Percentiles rank a stretch among this genome's conserved stretches.
These are phyloP conservation scores for Ophiothrix spiculata DNA, from an alignment of 35 echinoderm and acorn worm species.

Conservation along the genomic window DNA sequence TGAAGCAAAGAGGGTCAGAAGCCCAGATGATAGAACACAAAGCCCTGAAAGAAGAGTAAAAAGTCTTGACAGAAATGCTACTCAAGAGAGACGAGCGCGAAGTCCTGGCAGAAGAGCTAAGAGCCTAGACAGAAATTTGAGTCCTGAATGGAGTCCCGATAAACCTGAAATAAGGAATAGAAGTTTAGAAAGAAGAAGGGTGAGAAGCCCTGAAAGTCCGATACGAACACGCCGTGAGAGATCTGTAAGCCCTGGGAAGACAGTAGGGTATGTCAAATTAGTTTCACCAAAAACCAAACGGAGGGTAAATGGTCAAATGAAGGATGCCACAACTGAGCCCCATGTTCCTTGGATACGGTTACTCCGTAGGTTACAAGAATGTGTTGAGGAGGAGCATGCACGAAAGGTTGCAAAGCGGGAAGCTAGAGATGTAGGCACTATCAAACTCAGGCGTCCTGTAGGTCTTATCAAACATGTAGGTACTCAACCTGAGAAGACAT, in stretches of 20 bases:
- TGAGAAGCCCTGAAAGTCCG: neutral
- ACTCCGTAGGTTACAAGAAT: neutral
- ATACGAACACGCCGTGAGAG: neutral
- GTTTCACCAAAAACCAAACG: neutral
- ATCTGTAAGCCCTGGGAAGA: neutral
- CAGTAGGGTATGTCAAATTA: neutral
- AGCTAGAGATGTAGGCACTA: neutral
- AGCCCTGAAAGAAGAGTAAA: neutral
- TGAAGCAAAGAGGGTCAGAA: neutral
- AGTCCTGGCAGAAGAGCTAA: neutral
- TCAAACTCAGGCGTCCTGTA: neutral
- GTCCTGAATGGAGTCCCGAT: neutral
- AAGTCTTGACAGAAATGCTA: neutral
- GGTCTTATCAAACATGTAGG: neutral
- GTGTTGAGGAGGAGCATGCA: neutral
- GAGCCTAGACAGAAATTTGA: neutral
- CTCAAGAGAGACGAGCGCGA: neutral
- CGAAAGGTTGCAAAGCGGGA: neutral
- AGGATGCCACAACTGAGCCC: neutral
- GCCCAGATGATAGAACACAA: neutral
- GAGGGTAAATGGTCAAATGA: neutral
- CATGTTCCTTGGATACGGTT: neutral
- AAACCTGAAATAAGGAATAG: neutral
- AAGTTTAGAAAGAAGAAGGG: too few species aligned
- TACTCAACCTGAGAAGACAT: slow-evolving; percentile 18